phyloP scores from a whole-genome alignment of 1,140 invertebrate species.

The Proales similis region DNA sequence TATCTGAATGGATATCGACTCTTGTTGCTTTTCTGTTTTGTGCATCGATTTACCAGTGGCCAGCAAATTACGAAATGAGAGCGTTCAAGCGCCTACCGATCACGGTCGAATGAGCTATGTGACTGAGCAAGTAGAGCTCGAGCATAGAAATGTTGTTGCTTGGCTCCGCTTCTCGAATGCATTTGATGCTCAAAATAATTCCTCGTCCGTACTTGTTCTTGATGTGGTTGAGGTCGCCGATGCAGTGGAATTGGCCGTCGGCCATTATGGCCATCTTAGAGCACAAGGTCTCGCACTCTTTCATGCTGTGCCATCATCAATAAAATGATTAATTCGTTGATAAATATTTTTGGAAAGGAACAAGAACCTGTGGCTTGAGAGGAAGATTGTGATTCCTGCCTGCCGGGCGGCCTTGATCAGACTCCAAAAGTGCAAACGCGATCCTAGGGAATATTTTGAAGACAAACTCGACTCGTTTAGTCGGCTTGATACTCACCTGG shows the following conservation, averaged over 20 bases:
- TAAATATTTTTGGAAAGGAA: not conserved
- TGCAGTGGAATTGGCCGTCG: slow-evolving; percentile 54
- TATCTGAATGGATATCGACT: slow-evolving; percentile 1
- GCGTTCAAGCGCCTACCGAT: not conserved
- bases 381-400: slow-evolving; percentile 19
- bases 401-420: slow-evolving; percentile 11
- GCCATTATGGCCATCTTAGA: slow-evolving; percentile 56
- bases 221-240: slow-evolving; percentile 54
- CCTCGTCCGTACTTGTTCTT: slow-evolving; percentile 54
- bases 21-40: slow-evolving; percentile 13
- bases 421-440: slow-evolving; percentile 27
- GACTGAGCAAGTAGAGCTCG: slow-evolving; percentile 3
- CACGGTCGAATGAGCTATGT: slow-evolving; percentile 5
- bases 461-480: not conserved
- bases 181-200: slow-evolving; percentile 50
- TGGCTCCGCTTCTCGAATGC: not conserved
- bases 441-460: not conserved
- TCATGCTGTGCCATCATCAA: slow-evolving; percentile 52
- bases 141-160: slow-evolving; percentile 5
- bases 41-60: not conserved
- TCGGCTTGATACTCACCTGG: slow-evolving; percentile 42
- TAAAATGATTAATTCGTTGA: not conserved
- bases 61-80: not conserved
- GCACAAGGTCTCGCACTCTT: slow-evolving; percentile 58
- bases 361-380: slow-evolving; percentile 24